Base-by-base conservation (phyloP, 2,888 invertebrate genomes). In the Galeopsomyia nigrocyanea region DNA sequence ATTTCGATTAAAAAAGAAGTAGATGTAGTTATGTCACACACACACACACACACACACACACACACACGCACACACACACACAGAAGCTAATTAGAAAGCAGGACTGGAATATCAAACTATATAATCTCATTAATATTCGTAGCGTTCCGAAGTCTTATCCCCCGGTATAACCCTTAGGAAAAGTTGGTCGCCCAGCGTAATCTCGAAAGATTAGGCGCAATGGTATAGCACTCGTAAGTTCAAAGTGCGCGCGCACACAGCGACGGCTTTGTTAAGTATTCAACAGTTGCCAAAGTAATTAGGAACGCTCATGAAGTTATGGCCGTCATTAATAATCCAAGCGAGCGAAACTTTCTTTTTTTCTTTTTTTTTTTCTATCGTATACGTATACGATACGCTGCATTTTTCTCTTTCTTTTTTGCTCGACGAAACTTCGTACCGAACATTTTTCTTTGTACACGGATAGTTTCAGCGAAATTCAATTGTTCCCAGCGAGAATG, bases 311-410 rank as follows among this genome's bases (percentile, higher is more conserved):
- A n/a, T 17, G 13, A 39, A 67, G 60, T 67, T 53, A 53, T 46
- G 22, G 46, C 0, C 14, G 0, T 17, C 46, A 60, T 60, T 68
- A 68, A 68, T 68, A 68, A 60, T n/a, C 60, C 49, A 50, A 19
- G 56, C 39, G n/a, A 26, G 19, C 46, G 7, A 26, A 47, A 14
- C 47, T 17, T 49, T 22, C 9, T 31, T 67, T 50, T 50, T 17
- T 9, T 49, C 57, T 49, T 67, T 26, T 47, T 47, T 47, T 56
- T 22, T 39, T 16, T 46, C 22, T 1, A 3, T 14, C 19, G n/a
- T 31, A 31, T 31, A 31, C n/a, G n/a, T n/a, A 7, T 31, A 31
- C 7, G 31, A 31, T 31, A 31, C 31, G 31, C 3, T 7, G 3
- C 31, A 5, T 31, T 31, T 7, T 31, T 31, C 7, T 31, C 7